Percentiles rank a stretch among this genome's conserved stretches.
These are phyloP conservation scores for Lutjanus argentimaculatus DNA, from an alignment of 2,797 vertebrate genomes.

Conservation along the genomic window DNA sequence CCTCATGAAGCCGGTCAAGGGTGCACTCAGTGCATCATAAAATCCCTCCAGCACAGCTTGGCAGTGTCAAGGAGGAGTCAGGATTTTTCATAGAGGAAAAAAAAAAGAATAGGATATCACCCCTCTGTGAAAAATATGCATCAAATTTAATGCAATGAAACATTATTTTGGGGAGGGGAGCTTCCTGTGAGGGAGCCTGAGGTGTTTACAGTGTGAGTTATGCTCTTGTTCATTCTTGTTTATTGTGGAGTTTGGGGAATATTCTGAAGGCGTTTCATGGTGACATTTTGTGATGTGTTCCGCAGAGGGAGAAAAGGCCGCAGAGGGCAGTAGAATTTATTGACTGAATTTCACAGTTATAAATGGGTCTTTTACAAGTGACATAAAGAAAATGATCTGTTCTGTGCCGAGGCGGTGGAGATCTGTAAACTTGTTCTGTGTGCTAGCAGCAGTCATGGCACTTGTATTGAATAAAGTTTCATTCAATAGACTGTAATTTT, in stretches of 20 bases:
- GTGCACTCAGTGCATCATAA: constrained; percentile 70
- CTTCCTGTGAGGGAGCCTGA: constrained; percentile 32
- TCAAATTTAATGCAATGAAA: constrained; percentile 67
- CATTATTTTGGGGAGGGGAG: constrained; percentile 44
- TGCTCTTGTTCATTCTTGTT: constrained; percentile 60
- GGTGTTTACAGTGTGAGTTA: constrained; percentile 72
- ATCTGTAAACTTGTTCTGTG: constrained; percentile 68
- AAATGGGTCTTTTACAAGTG: constrained; percentile 85
- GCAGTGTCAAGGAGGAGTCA: constrained; percentile 49
- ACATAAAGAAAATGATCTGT: constrained; percentile 82
- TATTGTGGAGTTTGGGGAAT: constrained; percentile 71
- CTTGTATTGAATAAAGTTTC: constrained; percentile 59
- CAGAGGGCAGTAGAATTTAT: constrained; percentile 83
- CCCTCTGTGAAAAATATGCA: constrained; percentile 63
- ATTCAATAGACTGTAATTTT: constrained; percentile 42
- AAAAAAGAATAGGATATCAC: constrained; percentile 21
- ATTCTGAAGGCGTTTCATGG: constrained; percentile 73
- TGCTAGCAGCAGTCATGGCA: constrained; percentile 38
- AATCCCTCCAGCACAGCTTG: constrained; percentile 51
- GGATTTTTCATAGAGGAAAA: constrained; percentile 46
- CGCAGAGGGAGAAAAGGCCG: constrained; percentile 68
- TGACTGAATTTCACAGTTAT: constrained; percentile 84
- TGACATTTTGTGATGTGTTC: constrained; percentile 83
- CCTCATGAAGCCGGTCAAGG: constrained; percentile 79
- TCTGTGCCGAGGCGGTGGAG: constrained; percentile 54